These are phyloP conservation scores for Cyanistes caeruleus DNA, from an alignment of 2,113 vertebrate genomes.

Conservation along the genomic window DNA sequence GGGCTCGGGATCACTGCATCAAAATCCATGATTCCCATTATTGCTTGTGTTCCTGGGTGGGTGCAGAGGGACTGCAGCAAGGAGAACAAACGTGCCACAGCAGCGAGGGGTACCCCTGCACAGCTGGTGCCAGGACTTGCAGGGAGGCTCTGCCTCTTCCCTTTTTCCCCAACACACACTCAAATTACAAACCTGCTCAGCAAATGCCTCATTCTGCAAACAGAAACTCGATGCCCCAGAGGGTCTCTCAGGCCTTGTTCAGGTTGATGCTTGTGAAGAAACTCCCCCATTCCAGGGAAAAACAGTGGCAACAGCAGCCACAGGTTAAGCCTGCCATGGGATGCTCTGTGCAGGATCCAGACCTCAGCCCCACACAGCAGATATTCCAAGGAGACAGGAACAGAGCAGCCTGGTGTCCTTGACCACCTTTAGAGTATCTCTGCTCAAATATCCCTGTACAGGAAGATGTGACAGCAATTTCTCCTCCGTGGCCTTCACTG, in stretches of 20 bases:
- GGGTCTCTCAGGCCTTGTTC: not conserved
- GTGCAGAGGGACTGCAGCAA: not conserved
- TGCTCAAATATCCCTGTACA: not conserved
- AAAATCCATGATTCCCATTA: not conserved
- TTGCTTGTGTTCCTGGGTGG: not conserved
- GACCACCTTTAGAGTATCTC: not conserved
- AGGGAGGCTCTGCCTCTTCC: not conserved
- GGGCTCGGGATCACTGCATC: not conserved
- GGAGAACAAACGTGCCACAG: not conserved
- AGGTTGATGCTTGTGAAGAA: not conserved
- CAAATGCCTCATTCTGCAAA: not conserved
- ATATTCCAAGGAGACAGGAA: not conserved
- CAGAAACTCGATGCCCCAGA: not conserved
- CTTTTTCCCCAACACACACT: not conserved
- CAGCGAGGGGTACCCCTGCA: not conserved
- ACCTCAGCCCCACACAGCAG: fast-evolving
- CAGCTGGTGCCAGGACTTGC: not conserved
- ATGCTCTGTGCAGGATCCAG: not conserved
- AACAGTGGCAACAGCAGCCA: fast-evolving
- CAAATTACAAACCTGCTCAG: not conserved
- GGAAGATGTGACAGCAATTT: not conserved
- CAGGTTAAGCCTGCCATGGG: not conserved
- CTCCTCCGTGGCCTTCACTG: fast-evolving
- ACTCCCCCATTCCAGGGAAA: not conserved
- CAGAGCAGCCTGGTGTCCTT: not conserved